Base-by-base conservation (phyloP, 2,888 invertebrate genomes). In the Allygus modestus region DNA sequence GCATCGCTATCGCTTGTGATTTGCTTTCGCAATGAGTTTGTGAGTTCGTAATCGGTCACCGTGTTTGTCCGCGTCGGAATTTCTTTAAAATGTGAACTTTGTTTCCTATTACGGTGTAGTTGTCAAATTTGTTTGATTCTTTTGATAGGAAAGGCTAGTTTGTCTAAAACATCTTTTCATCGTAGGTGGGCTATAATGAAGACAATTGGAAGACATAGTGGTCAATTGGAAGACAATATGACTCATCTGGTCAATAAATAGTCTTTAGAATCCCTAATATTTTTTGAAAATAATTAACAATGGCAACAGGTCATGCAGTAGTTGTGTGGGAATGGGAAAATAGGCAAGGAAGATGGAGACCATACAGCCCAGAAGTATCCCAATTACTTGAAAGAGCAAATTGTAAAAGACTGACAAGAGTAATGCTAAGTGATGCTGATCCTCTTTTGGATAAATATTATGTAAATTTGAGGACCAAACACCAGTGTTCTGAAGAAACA, bases 391-490 rank as follows among this genome's bases (percentile, higher is more conserved):
- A 97, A 90, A 92, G 97, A 81, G 97, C 97, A 0, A 94, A 96
- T 89, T 95, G 93, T 86, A 97, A 97, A 91, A 95, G 95, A 89
- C 91, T 97, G 37, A 97, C 97, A 0, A 91, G 96, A 81, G 97
- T 97, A 7, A 93, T 97, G 88, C 91, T 97, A n/a, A 95, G 96
- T 81, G 97, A 97, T 91, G 97, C 97, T 0, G 97, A 97, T 90
- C 97, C 97, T 0, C 92, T 93, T 85, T 91, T 97, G 82, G 93
- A 94, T 89, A 95, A 96, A 87, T 96, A 94, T 90, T 95, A 95
- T 90, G 95, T 96, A 41, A 96, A 96, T 90, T 91, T 96, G 84
- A 92, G 94, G 84, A 95, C 95, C 5, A 93, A 95, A 87, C 94
- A 94, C 17, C 96, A 96, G 89, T 94, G 94, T 89, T 92, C 92